Evolutionary conservation across 2,888 invertebrate species (phyloP), one percentile per base, ranked within the genome.

Genomic region (Alviniconcha strummeri): DNA sequence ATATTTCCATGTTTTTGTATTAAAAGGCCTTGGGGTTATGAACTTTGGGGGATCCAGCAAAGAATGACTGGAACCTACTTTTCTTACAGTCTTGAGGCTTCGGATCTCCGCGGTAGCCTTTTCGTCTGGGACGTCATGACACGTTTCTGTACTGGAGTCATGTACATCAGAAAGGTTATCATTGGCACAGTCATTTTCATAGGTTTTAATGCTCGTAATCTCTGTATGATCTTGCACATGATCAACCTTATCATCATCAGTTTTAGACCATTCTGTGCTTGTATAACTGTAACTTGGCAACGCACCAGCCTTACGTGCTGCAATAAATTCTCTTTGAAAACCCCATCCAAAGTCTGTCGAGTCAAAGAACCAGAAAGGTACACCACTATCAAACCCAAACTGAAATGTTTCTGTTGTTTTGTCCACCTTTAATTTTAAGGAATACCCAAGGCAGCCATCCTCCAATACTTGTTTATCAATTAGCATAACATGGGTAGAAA

Each of bases 381-480:
- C 9, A 64, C 15, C 19, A 19, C 19, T 52, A 60, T 60, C 17
- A 64, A 78, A 78, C 15, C 57, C 78, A 78, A 78, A 78, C 1
- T 56, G 52, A 64, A 78, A 78, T 19, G 60, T 52, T 57, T 5
- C 9, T n/a, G 64, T 36, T 6, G 5, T 13, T 78, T 78, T 78
- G 36, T 11, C 52, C 3, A 6, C 3, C 17, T 36, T 64, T n/a
- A 57, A n/a, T 1, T 54, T 36, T n/a, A 78, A 19, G 36, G 11
- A 9, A 64, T 78, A 78, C 15, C 78, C 78, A 60, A 6, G 0
- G 17, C 75, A 19, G 54, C 17, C 52, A 7, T 60, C 55, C 17
- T 11, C 15, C 52, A 78, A 78, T 15, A 78, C 55, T 8, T 78
- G 17, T 52, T n/a, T n/a, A 8, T 78, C 78, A 78, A 78, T 64